Conservation (phyloP, 2,797 vertebrate genomes). For the Liparis tanakae region DNA sequence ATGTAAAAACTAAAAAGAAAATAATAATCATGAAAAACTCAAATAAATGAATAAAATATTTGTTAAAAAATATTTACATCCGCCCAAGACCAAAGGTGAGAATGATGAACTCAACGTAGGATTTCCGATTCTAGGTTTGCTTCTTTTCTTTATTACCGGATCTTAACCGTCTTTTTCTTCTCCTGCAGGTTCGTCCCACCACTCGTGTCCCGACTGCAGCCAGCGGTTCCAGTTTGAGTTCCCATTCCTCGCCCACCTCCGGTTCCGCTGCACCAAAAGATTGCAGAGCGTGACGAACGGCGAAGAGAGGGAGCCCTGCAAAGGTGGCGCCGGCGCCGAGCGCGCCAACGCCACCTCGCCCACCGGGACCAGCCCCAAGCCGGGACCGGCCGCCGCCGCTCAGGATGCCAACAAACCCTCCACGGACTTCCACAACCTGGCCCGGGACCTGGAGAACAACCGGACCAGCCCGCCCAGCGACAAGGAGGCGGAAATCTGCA, state of each 20-base stretch:
- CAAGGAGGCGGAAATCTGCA: conserved; percentile 87
- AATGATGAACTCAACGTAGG: not conserved
- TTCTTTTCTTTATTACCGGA: not conserved
- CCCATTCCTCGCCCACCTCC: conserved; percentile 91
- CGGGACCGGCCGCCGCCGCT: conserved; percentile 71
- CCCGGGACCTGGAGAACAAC: conserved; percentile 92
- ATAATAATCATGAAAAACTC: too few relatives aligned
- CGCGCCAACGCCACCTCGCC: conserved; percentile 52
- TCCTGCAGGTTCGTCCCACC: conserved; percentile 85
- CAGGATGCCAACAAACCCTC: conserved; percentile 87
- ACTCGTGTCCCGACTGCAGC: conserved; percentile 92
- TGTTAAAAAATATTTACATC: conserved; percentile 14
- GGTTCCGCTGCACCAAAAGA: conserved; percentile 96
- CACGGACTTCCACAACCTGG: conserved; percentile 97
- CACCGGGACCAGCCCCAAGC: conserved; percentile 78
- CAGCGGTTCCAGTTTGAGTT: conserved; percentile 97
- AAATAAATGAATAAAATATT: too few relatives aligned
- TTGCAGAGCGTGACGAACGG: conserved; percentile 81
- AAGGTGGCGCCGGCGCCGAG: conserved; percentile 74
- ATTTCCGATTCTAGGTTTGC: not conserved
- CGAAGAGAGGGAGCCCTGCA: conserved; percentile 74
- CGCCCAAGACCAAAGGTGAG: conserved; percentile 86
- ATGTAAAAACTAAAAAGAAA: too few relatives aligned
- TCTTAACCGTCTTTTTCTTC: not conserved
- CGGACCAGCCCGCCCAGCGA: conserved; percentile 82